Evolutionary conservation across 2,797 vertebrate species (phyloP).

Genomic region (Aphelocoma californica): DNA sequence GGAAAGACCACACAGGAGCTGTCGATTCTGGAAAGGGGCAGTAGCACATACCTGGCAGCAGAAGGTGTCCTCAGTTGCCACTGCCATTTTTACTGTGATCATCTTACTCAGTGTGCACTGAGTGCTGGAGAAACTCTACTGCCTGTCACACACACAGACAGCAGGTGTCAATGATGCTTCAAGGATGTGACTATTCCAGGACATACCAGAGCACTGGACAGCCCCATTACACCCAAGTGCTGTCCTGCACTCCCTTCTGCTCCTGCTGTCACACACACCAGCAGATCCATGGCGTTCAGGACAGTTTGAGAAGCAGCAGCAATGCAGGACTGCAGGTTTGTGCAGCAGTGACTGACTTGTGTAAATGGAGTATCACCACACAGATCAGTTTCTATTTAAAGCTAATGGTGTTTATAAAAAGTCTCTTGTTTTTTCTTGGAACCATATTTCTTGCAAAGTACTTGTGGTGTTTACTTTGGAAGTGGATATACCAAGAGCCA

Average conservation of each 20-base stretch:
- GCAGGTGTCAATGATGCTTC: not conserved
- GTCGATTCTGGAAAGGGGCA: not conserved
- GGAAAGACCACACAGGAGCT: fast-evolving
- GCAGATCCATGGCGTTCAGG: not conserved
- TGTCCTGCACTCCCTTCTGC: not conserved
- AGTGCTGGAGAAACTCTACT: not conserved
- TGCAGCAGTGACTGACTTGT: not conserved
- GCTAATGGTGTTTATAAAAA: not conserved
- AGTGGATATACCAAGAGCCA: not conserved
- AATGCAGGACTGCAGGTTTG: not conserved
- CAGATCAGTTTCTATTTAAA: not conserved
- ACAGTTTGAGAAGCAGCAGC: not conserved
- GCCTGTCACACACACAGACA: not conserved
- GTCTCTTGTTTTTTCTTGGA: not conserved
- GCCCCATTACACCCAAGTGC: not conserved
- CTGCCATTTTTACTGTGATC: not conserved
- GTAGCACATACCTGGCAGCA: fast-evolving
- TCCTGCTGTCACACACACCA: not conserved
- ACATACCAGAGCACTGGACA: not conserved
- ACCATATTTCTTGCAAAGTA: not conserved
- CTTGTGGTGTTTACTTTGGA: not conserved
- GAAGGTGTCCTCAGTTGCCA: not conserved
- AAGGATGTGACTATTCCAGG: not conserved
- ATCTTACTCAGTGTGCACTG: not conserved
- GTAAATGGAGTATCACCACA: not conserved